Percentiles rank a stretch among this genome's conserved stretches.
Evolutionary conservation across 2,888 invertebrate species (phyloP).

Genomic region (Dryomyza anilis): DNA sequence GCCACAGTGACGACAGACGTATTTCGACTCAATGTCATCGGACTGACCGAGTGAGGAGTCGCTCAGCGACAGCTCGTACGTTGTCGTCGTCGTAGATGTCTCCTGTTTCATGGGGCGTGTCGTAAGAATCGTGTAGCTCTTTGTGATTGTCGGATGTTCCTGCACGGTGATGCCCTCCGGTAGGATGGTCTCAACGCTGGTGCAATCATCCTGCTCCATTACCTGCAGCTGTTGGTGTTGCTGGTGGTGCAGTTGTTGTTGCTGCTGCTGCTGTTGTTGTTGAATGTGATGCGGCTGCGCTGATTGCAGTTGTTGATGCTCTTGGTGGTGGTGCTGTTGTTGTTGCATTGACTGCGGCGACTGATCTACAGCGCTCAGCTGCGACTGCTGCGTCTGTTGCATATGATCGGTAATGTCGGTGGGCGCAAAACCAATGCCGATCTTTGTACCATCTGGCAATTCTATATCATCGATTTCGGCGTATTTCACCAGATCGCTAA

Average conservation of each 20-base stretch:
- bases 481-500: constrained; percentile 60
- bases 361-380: constrained; percentile 34
- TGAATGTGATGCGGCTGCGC: constrained; percentile 42
- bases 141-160: constrained; percentile 51
- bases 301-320: constrained; percentile 35
- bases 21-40: constrained; percentile 66
- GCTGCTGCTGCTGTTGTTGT: constrained; percentile 37
- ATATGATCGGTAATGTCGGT: constrained; percentile 59
- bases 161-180: constrained; percentile 52
- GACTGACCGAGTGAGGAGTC: constrained; percentile 57
- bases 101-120: constrained; percentile 60
- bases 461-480: constrained; percentile 62
- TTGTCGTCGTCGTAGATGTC: constrained; percentile 49
- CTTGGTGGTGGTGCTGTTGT: constrained; percentile 41
- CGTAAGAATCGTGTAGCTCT: constrained; percentile 60
- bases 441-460: constrained; percentile 61
- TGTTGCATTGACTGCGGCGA: constrained; percentile 45
- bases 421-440: constrained; percentile 60
- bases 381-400: constrained; percentile 52
- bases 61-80: constrained; percentile 58
- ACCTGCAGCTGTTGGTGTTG: constrained; percentile 48
- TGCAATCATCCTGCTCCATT: constrained; percentile 48
- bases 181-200: constrained; percentile 49
- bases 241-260: constrained; percentile 32
- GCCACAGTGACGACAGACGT: constrained; percentile 82